Evolutionary conservation across 2,888 invertebrate species (phyloP), one percentile per base, ranked within the genome.

Genomic region (Parelbella ahira): DNA sequence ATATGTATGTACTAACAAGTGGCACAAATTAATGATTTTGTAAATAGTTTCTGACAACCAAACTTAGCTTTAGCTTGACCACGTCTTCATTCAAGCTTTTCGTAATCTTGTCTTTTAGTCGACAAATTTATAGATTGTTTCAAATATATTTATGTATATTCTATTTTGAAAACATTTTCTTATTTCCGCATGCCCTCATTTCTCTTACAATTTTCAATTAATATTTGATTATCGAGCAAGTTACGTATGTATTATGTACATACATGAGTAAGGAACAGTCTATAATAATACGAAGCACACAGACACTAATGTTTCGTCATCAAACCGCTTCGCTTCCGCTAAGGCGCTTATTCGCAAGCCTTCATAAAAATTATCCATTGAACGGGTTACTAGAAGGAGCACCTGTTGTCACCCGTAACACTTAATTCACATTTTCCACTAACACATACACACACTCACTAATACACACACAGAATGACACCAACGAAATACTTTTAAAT

Each of bases 101-200:
- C 63, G 65, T 60, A 53, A 41, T 21, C 21, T 41, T 42, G 27
- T 68, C 67, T 64, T 58, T 55, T 33, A 42, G 42, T 42, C 54
- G 51, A 53, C 55, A 48, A 52, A 58, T 49, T 71, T 77, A 81
- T 81, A 78, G 81, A 81, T 79, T 78, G 77, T 82, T 82, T 78
- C 75, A 50, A 60, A 58, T 62, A 54, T n/a, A n/a, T n/a, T 54
- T 60, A 32, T 37, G 13, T 44, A 36, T 29, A 37, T 51, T 39
- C 33, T 46, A 53, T 49, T n/a, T n/a, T n/a, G n/a, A 56, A 55
- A 49, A 29, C 19, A 50, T 48, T 50, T 32, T 47, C 39, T 36
- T 38, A 37, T 56, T 58, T 49, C 37, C 39, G 69, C 68, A 74
- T 73, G 70, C 61, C 44, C 63, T 54, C 30, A 33, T 54, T 51